Evolutionary conservation across 2,888 invertebrate genomes (phyloP).

Genomic region (Tetragnatha montana): DNA sequence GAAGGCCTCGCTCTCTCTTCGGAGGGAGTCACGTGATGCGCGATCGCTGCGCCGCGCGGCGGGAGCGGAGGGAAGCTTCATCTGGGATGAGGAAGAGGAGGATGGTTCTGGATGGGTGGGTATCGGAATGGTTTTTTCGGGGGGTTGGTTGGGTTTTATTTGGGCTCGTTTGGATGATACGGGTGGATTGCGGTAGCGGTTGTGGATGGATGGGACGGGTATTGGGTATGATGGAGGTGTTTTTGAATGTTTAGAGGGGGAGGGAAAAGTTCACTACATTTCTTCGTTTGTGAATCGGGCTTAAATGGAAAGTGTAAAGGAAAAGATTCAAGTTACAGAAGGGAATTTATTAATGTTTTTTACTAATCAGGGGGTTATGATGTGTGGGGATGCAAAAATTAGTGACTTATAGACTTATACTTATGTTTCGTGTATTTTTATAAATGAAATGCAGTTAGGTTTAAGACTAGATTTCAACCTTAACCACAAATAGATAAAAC

Average conservation of each 20-base stretch:
- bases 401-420: no score
- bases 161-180: not conserved
- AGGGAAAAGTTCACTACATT: not conserved
- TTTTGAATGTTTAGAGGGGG: not conserved
- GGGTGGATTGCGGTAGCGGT: not conserved
- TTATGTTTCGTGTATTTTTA: no score
- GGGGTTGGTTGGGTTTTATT: slow-evolving; percentile 12
- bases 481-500: no score
- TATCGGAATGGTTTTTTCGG: not conserved
- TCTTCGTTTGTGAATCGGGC: no score
- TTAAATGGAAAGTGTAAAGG: no score
- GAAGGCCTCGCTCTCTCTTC: not conserved
- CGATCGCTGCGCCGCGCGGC: slow-evolving; percentile 41
- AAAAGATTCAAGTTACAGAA: no score
- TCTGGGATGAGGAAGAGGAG: not conserved
- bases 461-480: no score
- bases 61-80: not conserved
- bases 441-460: no score
- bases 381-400: no score
- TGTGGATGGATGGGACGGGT: not conserved
- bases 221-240: not conserved
- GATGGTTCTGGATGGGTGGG: slow-evolving; percentile 56
- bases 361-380: no score
- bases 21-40: slow-evolving; percentile 47
- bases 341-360: no score